phyloP scores from a whole-genome alignment of 2,797 vertebrate genomes.

The Thamnophis elegans region DNA sequence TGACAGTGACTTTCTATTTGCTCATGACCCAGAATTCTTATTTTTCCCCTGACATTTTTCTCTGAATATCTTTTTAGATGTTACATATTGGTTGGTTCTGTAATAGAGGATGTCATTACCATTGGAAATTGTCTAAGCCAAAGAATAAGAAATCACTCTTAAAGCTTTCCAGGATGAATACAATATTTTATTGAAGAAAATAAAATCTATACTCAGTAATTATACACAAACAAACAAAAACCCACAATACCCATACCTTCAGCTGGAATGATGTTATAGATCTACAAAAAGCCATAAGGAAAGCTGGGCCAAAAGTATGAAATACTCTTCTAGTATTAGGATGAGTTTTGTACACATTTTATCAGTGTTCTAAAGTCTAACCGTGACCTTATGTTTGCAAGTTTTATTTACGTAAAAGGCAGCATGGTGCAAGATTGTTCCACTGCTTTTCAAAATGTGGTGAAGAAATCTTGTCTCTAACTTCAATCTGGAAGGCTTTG shows the following conservation, averaged over 20 bases:
- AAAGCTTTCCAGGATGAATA: neutral
- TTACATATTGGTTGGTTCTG: neutral
- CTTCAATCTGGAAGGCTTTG: neutral
- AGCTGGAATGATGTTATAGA: neutral
- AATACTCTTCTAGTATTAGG: neutral
- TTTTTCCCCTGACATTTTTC: neutral
- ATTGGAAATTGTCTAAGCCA: neutral
- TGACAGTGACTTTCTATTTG: neutral
- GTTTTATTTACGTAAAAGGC: neutral
- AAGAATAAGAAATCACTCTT: neutral
- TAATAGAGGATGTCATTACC: neutral
- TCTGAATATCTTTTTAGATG: neutral
- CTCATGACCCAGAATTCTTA: neutral
- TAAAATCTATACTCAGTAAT: neutral
- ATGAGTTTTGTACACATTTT: neutral
- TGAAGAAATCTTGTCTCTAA: neutral
- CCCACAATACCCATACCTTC: neutral
- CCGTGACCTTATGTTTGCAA: neutral
- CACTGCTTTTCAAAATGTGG: neutral
- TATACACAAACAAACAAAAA: neutral
- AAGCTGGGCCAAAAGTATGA: neutral
- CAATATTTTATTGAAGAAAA: conserved; percentile 1
- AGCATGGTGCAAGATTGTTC: neutral
- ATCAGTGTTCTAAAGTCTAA: neutral
- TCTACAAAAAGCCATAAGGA: neutral